These are phyloP conservation scores for Cygnus olor DNA, from an alignment of 2,797 vertebrate species.

Conservation along the genomic window DNA sequence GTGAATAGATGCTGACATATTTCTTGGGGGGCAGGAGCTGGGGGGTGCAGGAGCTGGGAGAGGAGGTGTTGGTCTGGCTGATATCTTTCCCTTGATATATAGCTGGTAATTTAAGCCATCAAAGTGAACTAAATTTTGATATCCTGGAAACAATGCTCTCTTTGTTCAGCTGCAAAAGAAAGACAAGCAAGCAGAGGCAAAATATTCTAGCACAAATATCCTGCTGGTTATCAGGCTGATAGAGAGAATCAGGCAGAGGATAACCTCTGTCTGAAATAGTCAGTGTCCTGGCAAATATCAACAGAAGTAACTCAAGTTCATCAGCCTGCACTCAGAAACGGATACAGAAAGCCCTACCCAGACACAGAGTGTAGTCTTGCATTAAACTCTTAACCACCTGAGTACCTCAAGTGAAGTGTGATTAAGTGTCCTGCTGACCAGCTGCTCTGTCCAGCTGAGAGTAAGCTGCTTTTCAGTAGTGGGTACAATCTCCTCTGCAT, in stretches of 20 bases:
- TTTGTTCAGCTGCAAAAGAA: constrained; percentile 51
- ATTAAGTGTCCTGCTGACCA: constrained; percentile 25
- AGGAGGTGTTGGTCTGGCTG: constrained; percentile 18
- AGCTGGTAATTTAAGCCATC: constrained; percentile 40
- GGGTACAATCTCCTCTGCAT: not conserved
- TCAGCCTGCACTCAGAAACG: not conserved
- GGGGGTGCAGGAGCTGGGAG: not conserved
- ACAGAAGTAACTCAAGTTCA: constrained; percentile 19
- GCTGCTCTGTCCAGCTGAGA: constrained; percentile 7
- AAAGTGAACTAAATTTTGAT: constrained; percentile 38
- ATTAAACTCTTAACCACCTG: constrained; percentile 32
- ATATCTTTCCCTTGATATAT: constrained; percentile 31
- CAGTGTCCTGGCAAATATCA: constrained; percentile 46
- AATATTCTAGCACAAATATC: constrained; percentile 55
- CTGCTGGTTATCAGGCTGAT: constrained; percentile 55
- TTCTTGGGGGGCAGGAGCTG: not conserved
- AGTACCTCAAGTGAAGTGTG: constrained; percentile 14
- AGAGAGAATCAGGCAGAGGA: constrained; percentile 32
- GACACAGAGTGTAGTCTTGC: not conserved
- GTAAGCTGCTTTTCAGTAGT: not conserved
- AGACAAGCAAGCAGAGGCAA: constrained; percentile 33
- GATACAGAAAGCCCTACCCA: not conserved
- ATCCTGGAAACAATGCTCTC: constrained; percentile 26
- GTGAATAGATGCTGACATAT: not conserved
- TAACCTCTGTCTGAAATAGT: constrained; percentile 35